These are phyloP conservation scores for Psilanteris sp. DNA, from an alignment of 1,140 invertebrate species.

Conservation along the genomic window DNA sequence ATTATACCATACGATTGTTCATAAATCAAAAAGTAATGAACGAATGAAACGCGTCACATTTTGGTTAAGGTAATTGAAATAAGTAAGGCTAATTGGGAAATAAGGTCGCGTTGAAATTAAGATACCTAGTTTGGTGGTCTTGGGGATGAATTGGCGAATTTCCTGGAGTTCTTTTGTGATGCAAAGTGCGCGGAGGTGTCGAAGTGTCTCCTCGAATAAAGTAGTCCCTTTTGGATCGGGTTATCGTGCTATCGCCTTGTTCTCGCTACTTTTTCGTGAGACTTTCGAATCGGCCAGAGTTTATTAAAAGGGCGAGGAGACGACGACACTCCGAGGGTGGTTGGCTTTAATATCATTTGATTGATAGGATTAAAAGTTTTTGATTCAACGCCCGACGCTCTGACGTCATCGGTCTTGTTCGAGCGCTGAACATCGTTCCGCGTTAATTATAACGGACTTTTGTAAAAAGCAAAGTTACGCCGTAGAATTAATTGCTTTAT, in stretches of 20 bases:
- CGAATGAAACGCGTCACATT: conserved; percentile 6
- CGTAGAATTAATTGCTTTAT: conserved; percentile 61
- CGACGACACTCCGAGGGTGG: conserved; percentile 55
- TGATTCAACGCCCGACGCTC: conserved; percentile 53
- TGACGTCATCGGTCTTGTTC: conserved; percentile 61
- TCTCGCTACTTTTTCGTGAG: conserved; percentile 64
- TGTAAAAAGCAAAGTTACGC: conserved; percentile 64
- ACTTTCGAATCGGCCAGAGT: conserved; percentile 72
- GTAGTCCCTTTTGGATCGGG: conserved; percentile 71
- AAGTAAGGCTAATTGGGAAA: conserved; percentile 63
- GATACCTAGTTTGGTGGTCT: conserved; percentile 33
- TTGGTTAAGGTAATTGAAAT: conserved; percentile 22
- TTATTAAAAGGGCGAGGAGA: conserved; percentile 77
- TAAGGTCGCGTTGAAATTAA: conserved; percentile 58
- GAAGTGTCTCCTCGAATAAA: conserved; percentile 72
- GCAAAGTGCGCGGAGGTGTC: conserved; percentile 68
- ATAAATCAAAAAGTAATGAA: conserved; percentile 21
- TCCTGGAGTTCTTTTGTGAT: conserved; percentile 76
- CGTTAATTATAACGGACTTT: conserved; percentile 65
- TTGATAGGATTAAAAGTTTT: conserved; percentile 77
- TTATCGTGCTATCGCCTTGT: conserved; percentile 21
- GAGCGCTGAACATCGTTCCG: conserved; percentile 58
- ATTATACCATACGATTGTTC: conserved; percentile 29
- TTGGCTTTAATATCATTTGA: conserved; percentile 77
- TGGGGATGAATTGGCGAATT: conserved; percentile 70